Conservation (phyloP, 2,888 invertebrate species). For the Dysmachus trigonus region DNA sequence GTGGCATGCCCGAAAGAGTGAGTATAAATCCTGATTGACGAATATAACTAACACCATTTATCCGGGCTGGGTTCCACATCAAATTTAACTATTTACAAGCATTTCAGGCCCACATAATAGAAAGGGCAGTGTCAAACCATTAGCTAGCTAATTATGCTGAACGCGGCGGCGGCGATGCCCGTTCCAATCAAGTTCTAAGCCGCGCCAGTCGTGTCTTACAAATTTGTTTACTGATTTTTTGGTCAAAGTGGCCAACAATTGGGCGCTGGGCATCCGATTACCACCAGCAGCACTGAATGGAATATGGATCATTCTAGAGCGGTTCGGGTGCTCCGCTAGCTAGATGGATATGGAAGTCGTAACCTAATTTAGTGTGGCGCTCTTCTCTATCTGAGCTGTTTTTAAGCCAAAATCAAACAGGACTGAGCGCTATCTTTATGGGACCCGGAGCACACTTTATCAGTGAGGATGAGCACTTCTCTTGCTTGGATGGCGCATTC, state of each 20-base stretch:
- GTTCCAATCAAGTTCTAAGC: not conserved
- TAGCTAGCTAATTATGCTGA: not conserved
- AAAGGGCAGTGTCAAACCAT: not conserved
- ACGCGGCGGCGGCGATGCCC: not conserved
- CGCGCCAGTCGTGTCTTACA: not conserved
- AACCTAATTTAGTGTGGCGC: slow-evolving; percentile 25
- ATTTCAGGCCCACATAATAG: not conserved
- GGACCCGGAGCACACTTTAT: not conserved
- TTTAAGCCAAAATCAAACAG: not conserved
- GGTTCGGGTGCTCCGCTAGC: not conserved
- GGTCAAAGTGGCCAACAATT: not conserved
- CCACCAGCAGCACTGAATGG: not conserved
- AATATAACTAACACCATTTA: not conserved
- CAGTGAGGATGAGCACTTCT: slow-evolving; percentile 14
- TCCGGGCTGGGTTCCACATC: not conserved
- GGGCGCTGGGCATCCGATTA: not conserved
- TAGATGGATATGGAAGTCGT: slow-evolving; percentile 6
- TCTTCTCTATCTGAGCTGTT: not conserved
- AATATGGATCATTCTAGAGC: not conserved
- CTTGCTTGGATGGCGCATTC: slow-evolving; percentile 10
- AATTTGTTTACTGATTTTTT: not conserved
- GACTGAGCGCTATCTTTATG: slow-evolving; percentile 8
- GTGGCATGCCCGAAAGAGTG: not conserved
- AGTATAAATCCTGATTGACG: not conserved
- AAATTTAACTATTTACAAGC: not conserved